These are phyloP conservation scores for Blastomussa wellsi DNA, from an alignment of 92 coral and sea anemone species.

Conservation along the genomic window DNA sequence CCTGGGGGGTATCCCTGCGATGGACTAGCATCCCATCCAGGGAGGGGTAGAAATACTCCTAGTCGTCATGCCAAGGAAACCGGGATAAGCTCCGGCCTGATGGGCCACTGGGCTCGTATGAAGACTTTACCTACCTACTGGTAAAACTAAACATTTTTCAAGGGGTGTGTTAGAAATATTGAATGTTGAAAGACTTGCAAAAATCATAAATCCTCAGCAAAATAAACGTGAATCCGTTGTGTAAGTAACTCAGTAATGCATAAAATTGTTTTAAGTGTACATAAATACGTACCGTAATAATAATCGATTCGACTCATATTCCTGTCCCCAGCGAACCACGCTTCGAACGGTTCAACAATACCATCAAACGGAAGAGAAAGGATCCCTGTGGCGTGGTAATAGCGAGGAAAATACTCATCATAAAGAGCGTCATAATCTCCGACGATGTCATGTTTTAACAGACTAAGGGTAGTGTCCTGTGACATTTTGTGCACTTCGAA, in stretches of 20 bases:
- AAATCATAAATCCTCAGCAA: neutral
- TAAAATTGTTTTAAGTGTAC: neutral
- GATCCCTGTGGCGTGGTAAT: constrained; percentile 90
- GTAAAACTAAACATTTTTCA: too few relatives aligned
- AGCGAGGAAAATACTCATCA: constrained; percentile 71
- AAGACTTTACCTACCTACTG: too few relatives aligned
- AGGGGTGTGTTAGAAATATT: too few relatives aligned
- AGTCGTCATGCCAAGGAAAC: too few relatives aligned
- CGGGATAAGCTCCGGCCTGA: too few relatives aligned
- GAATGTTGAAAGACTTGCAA: neutral
- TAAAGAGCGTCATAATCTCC: constrained; percentile 68
- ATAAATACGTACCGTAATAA: constrained; percentile 78
- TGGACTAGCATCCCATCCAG: too few relatives aligned
- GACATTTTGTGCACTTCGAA: constrained; percentile 17
- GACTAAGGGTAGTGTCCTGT: constrained; percentile 16
- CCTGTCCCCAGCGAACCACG: constrained; percentile 94
- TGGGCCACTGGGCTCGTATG: too few relatives aligned
- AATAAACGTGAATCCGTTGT: neutral
- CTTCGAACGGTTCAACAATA: constrained; percentile 95
- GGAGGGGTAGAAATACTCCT: too few relatives aligned
- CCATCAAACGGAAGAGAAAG: constrained; percentile 86
- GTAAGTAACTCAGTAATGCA: neutral
- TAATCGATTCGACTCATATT: constrained; percentile 96
- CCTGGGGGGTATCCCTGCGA: too few relatives aligned
- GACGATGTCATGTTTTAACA: constrained; percentile 55